Conservation (phyloP, 2,797 vertebrate genomes). For the Onychomys torridus region DNA sequence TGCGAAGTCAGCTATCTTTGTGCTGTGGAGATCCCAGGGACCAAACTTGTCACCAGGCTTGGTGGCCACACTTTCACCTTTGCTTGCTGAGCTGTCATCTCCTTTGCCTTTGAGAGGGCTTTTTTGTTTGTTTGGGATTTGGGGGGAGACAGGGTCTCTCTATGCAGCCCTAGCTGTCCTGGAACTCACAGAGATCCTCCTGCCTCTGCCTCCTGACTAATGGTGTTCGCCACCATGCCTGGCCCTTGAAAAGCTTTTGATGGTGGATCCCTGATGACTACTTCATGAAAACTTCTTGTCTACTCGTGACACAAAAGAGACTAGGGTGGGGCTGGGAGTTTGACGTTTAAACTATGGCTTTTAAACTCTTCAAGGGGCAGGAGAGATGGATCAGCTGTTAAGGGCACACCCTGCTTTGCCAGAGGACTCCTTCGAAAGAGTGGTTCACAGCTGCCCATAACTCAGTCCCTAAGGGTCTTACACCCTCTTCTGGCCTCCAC, state of each 20-base stretch:
- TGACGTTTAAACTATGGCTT: not conserved
- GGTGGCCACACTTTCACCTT: not conserved
- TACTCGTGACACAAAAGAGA: not conserved
- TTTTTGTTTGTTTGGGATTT: not conserved
- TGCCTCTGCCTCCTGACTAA: not conserved
- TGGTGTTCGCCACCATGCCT: not conserved
- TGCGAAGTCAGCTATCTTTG: not conserved
- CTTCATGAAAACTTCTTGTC: not conserved
- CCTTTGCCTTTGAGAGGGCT: not conserved
- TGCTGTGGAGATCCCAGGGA: not conserved
- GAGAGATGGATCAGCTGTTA: not conserved
- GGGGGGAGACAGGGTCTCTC: not conserved
- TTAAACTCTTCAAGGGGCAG: not conserved
- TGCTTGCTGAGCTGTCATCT: not conserved
- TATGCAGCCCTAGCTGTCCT: not conserved
- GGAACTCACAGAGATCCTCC: not conserved
- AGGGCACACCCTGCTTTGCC: not conserved
- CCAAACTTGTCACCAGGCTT: not conserved
- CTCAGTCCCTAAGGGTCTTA: not conserved
- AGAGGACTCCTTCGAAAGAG: not conserved
- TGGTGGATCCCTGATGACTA: not conserved
- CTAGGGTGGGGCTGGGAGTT: not conserved
- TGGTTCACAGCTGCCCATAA: not conserved
- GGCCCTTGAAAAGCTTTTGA: not conserved
- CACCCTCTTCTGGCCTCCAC: not conserved